Base-by-base conservation (phyloP, 1,140 invertebrate genomes). In the Drosophila pruinosa region DNA sequence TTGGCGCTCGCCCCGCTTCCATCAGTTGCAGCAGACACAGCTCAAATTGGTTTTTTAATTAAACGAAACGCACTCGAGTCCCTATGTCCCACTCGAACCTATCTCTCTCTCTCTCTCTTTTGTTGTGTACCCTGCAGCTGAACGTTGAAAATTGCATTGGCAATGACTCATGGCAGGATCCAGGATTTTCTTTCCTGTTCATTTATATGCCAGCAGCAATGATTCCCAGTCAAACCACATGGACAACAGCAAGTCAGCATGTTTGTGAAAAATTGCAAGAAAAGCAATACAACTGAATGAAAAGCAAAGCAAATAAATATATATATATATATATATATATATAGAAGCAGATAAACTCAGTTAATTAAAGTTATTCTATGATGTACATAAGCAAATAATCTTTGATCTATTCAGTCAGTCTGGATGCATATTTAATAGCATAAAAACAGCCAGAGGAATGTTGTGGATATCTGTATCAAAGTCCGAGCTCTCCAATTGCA, bases 41-140 rank as follows among this genome's bases (percentile, higher is more conserved):
- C 59, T 67, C 38, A 81, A 81, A 85, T 86, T 81, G 81, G 64
- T 80, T 81, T 85, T 85, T 85, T 85, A 85, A 85, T 85, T 85
- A 85, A 85, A 78, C 73, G 61, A 67, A 71, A 64, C 41, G 50
- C 54, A 41, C 36, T 63, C 31, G 34, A 70, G 54, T 69, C 57
- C 53, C 68, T 61, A 24, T 43, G n/a, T 10, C 38, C 47, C 43
- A 10, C n/a, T 47, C 21, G n/a, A 38, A 47, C 65, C 39, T 22
- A 38, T 17, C 2, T 2, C 14, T 17, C 14, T 22, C 10, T 22
- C 2, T 21, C 4, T 48, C 24, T n/a, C 10, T 22, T 7, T 31
- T 22, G 28, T 36, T 56, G 14, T 28, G 15, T 58, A 24, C 24
- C 48, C 64, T 57, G 48, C 31, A 54, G 58, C 28, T 53, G 28